Conservation (phyloP, 1,140 invertebrate genomes). For the Drosophila mayri region DNA sequence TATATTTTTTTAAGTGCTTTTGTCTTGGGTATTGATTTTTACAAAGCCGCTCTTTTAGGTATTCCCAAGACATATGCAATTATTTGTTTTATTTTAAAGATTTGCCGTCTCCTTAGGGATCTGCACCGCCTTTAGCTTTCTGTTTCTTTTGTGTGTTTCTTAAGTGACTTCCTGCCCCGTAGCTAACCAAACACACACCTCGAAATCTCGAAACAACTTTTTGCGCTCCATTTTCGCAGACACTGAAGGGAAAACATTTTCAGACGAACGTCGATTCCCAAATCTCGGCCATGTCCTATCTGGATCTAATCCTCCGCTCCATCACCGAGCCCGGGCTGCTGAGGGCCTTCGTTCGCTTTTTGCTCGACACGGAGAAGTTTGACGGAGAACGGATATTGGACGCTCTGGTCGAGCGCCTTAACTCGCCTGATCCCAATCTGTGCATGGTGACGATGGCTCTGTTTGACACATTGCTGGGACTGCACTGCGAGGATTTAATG, state of each 20-base stretch:
- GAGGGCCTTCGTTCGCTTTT: constrained; percentile 93
- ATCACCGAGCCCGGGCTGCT: constrained; percentile 94
- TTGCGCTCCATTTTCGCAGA: constrained; percentile 81
- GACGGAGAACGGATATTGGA: constrained; percentile 93
- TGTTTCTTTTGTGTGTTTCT: constrained; percentile 54
- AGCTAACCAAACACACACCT: constrained; percentile 76
- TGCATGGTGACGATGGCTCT: constrained; percentile 95
- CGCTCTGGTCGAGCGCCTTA: constrained; percentile 91
- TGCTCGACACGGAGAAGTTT: constrained; percentile 93
- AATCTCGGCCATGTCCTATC: constrained; percentile 95
- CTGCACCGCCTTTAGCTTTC: constrained; percentile 40
- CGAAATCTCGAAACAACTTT: constrained; percentile 85
- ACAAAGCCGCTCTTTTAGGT: not conserved
- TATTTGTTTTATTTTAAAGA: constrained; percentile 8
- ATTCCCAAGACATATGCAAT: not conserved
- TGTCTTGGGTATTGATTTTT: too few relatives aligned
- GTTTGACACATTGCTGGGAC: constrained; percentile 95
- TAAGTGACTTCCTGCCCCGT: constrained; percentile 47
- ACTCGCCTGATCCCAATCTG: constrained; percentile 89
- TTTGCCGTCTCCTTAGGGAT: constrained; percentile 4
- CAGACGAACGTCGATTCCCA: constrained; percentile 94
- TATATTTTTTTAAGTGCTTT: constrained; percentile 7
- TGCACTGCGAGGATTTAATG: constrained; percentile 99
- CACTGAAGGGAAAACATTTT: constrained; percentile 86
- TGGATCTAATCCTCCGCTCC: constrained; percentile 94